phyloP scores from a whole-genome alignment of 1,140 invertebrate species.

The Neodiprion fabricii region DNA sequence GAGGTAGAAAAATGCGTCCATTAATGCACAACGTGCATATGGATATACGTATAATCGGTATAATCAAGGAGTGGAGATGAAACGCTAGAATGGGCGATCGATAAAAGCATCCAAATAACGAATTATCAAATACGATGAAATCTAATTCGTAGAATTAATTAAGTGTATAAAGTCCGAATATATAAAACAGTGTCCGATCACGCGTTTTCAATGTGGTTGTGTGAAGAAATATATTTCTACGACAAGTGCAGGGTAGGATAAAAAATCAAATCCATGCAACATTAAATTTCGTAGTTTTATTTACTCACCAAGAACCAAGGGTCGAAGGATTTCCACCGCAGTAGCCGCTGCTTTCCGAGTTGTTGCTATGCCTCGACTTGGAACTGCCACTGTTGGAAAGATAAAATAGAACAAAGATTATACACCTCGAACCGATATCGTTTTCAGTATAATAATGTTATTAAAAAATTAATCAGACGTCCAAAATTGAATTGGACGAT shows the following conservation, averaged over 20 bases:
- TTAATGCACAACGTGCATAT: too few relatives aligned
- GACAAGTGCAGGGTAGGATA: too few relatives aligned
- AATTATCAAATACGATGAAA: too few relatives aligned
- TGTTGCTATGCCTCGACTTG: constrained; percentile 77
- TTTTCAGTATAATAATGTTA: not conserved
- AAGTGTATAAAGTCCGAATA: too few relatives aligned
- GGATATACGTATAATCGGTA: too few relatives aligned
- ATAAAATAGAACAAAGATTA: constrained; percentile 22
- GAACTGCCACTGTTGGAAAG: constrained; percentile 73
- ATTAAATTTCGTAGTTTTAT: not conserved
- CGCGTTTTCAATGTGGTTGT: constrained; percentile 7
- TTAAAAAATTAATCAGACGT: not conserved
- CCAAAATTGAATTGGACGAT: constrained; percentile 10
- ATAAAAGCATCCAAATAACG: too few relatives aligned
- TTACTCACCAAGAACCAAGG: constrained; percentile 61
- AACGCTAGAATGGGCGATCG: too few relatives aligned
- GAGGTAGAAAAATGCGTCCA: too few relatives aligned
- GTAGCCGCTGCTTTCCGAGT: constrained; percentile 81
- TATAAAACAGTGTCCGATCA: constrained; percentile 8
- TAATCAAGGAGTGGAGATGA: too few relatives aligned
- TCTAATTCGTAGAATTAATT: too few relatives aligned
- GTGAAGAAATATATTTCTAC: constrained; percentile 1
- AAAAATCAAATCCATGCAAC: too few relatives aligned
- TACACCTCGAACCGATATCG: constrained; percentile 3
- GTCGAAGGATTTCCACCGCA: constrained; percentile 67